These are phyloP conservation scores for Mormyrus hasselquistii DNA, from an alignment of 2,797 vertebrate species.

Conservation along the genomic window DNA sequence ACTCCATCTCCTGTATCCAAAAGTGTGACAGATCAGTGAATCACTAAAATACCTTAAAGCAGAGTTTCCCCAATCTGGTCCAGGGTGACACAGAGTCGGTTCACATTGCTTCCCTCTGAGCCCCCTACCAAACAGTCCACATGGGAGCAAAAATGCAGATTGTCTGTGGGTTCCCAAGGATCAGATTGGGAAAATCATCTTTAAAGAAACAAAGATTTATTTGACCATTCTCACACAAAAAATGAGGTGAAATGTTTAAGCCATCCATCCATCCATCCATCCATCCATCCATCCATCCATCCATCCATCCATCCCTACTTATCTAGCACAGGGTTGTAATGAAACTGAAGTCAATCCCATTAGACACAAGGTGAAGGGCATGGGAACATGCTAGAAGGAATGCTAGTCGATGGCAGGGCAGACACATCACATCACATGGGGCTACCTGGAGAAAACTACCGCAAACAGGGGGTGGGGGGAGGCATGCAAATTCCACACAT, in stretches of 20 bases:
- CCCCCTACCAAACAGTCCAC: background rate
- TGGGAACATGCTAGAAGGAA: background rate
- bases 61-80: too few relatives aligned
- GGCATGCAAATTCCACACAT: background rate
- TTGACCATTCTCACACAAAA: background rate
- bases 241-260: background rate
- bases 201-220: background rate
- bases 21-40: slow-evolving; percentile 11
- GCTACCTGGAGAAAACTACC: background rate
- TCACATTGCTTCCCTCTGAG: background rate
- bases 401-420: background rate
- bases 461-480: background rate
- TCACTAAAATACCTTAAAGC: background rate
- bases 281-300: background rate
- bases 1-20: slow-evolving; percentile 79
- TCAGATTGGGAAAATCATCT: background rate
- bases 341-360: background rate
- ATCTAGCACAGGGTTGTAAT: background rate
- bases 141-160: background rate
- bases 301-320: background rate
- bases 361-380: background rate
- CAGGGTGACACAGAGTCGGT: background rate
- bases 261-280: background rate
- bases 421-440: background rate
- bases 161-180: background rate